Evolutionary conservation across 2,888 invertebrate species (phyloP), one percentile per base, ranked within the genome.

Genomic region (Morpho helenor): DNA sequence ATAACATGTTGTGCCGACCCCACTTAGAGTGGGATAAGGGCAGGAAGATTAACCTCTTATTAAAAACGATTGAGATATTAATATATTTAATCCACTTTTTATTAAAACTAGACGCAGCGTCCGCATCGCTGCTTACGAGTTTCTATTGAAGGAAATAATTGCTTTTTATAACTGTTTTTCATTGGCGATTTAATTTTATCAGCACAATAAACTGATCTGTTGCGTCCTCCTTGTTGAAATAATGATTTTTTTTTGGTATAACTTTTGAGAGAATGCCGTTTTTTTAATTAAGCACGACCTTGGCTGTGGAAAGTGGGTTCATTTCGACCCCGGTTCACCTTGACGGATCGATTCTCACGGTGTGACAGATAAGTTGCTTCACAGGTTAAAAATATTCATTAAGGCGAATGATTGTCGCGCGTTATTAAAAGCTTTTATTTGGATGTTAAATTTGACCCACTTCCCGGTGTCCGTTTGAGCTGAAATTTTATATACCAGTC

Each of bases 231-330:
- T 46, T 57, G 52, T 60, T 68, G 67, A 71, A 66, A 67, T 56
- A 59, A 61, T 63, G 60, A 47, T 67, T 66, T 73, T 74, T 16
- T 70, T 74, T 70, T 67, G 74, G 72, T 75, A 80, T 80, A 82
- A 80, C 73, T 71, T 80, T 83, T 79, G 79, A 77, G 73, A 79
- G 74, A 77, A 75, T 72, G 72, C 63, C 66, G 67, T 73, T 75
- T 78, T 65, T 65, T 72, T 74, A 66, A 73, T 65, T 67, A 58
- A 52, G 46, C 50, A 60, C 57, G 73, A 79, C 87, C 84, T 84
- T 82, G 73, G 62, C 44, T 60, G 62, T 78, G 74, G 87, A 87
- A 87, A 86, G 87, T 80, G 70, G 76, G 76, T 72, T 68, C 65
- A 64, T 68, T 75, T 71, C 66, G 79, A 71, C 73, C 72, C 77